Evolutionary conservation across 2,113 vertebrate genomes (phyloP).

Genomic region (Larimichthys polyactis): DNA sequence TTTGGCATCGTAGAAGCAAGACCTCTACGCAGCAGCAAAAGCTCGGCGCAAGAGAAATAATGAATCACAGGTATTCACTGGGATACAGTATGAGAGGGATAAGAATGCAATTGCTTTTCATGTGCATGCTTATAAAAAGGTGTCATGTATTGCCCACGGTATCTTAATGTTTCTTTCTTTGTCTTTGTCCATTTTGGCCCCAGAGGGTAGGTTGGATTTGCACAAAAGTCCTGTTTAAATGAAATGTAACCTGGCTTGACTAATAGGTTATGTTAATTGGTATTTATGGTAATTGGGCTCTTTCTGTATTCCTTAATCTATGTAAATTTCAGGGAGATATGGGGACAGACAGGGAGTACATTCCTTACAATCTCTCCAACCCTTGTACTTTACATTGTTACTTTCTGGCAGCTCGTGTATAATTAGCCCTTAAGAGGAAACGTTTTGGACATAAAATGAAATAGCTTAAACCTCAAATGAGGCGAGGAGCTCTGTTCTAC

Average conservation of each 20-base stretch:
- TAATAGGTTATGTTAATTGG: conserved; percentile 43
- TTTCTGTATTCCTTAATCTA: conserved; percentile 25
- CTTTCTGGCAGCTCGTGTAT: conserved; percentile 60
- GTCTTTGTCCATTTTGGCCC: neutral
- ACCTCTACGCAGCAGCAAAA: neutral
- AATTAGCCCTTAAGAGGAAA: conserved; percentile 69
- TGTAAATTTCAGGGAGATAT: conserved; percentile 41
- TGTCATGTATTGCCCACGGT: neutral
- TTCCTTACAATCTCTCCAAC: conserved; percentile 44
- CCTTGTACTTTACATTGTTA: conserved; percentile 53
- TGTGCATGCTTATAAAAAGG: neutral
- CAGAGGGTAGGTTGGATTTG: neutral
- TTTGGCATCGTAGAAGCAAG: conserved; percentile 11
- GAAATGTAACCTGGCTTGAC: conserved; percentile 17
- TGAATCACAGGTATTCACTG: neutral
- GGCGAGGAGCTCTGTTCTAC: conserved; percentile 64
- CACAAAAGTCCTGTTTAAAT: conserved; percentile 2
- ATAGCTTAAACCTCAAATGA: conserved; percentile 66
- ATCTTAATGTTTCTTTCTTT: neutral
- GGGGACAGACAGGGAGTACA: conserved; percentile 19
- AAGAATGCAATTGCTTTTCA: neutral
- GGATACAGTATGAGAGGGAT: neutral
- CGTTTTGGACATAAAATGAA: conserved; percentile 59
- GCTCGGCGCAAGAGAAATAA: neutral
- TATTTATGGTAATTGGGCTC: conserved; percentile 40